Percentiles rank a stretch among this genome's conserved stretches.
Conservation (phyloP, 2,888 invertebrate genomes). For the Orthosia gothica region DNA sequence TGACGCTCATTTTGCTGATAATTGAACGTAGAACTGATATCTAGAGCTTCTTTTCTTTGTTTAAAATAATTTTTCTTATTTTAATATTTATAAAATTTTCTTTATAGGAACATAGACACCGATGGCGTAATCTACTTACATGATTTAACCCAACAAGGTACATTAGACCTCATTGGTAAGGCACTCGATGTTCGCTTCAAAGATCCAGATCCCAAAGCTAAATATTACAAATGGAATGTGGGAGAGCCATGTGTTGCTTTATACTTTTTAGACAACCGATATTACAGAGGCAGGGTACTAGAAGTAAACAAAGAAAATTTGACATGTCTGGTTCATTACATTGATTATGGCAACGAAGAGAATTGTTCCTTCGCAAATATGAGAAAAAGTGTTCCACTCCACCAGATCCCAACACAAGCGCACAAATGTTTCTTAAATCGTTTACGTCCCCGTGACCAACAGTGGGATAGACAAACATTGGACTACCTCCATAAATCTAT, state of each 20-base stretch:
- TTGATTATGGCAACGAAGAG: conserved; percentile 97
- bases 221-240: conserved; percentile 90
- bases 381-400: conserved; percentile 92
- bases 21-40: too few relatives aligned
- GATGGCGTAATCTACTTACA: conserved; percentile 88
- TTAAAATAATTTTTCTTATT: too few relatives aligned
- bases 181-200: conserved; percentile 88
- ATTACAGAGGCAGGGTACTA: conserved; percentile 94
- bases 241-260: conserved; percentile 94
- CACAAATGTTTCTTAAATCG: conserved; percentile 91
- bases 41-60: background rate
- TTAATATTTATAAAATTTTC: background rate
- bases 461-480: conserved; percentile 90
- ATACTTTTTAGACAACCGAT: conserved; percentile 92
- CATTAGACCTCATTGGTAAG: conserved; percentile 88
- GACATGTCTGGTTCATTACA: conserved; percentile 92
- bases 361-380: conserved; percentile 90
- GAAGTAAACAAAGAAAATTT: conserved; percentile 82
- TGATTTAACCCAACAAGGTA: conserved; percentile 79
- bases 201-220: conserved; percentile 84
- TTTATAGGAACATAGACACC: conserved; percentile 84
- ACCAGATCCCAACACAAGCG: conserved; percentile 93
- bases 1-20: too few relatives aligned
- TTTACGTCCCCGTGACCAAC: conserved; percentile 76
- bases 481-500: conserved; percentile 92